Evolutionary conservation across 1,140 invertebrate genomes (phyloP), one percentile per base, ranked within the genome.

Genomic region (Metaphire vulgaris): DNA sequence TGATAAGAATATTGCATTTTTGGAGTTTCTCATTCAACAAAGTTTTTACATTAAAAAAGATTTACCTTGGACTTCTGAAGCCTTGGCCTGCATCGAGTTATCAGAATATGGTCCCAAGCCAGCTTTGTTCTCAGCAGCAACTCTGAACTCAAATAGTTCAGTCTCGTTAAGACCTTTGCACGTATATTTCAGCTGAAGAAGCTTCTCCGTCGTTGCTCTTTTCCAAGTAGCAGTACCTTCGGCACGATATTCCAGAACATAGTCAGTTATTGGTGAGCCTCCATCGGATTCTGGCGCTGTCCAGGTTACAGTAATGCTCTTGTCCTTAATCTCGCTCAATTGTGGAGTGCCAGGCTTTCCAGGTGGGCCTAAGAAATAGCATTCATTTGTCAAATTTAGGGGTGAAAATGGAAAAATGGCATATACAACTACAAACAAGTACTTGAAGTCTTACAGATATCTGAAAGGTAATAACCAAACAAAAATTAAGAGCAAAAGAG

Each of bases 101-200:
- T 92, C 94, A 79, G 93, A 96, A 15, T 96, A 94, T 87, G 92
- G 92, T 69, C 96, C 95, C 74, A 94, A 92, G 16, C 96, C 96
- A 71, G 94, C 96, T 86, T 97, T 96, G 85, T 98, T 98, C 0
- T 97, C 91, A 33, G 96, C 96, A 75, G 91, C 90, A 2, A 98
- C 92, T 76, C 96, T 90, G 89, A 98, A 98, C 83, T 98, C 95
- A 82, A 98, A 98, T 68, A 92, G 91, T 81, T 90, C 90, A 66
- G 94, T 95, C 86, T 97, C 94, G 33, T 91, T 91, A 68, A 98
- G 88, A 84, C 95, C 93, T 82, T 92, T 91, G 0, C 95, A 93
- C 0, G 92, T 95, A 84, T 93, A 95, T 79, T 91, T 93, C 0
- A 92, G 93, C 81, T 94, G 94, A 16, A 66, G n/a, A 1, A 72